Evolutionary conservation across 2,113 vertebrate species (phyloP).

Genomic region (Abramis brama): DNA sequence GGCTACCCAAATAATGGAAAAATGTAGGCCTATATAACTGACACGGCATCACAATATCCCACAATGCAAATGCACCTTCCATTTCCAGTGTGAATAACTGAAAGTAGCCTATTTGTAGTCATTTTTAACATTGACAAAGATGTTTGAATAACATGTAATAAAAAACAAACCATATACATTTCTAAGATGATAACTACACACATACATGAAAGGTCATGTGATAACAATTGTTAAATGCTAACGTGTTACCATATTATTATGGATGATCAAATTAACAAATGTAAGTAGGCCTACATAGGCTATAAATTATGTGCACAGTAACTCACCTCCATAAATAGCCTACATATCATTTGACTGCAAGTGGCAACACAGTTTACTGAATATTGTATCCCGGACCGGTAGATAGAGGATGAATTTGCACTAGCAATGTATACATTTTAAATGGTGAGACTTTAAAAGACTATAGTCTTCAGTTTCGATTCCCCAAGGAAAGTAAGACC

Average conservation of each 20-base stretch:
- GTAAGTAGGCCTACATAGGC: too few relatives aligned
- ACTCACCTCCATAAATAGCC: too few relatives aligned
- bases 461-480: background rate
- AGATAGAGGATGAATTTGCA: too few relatives aligned
- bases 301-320: too few relatives aligned
- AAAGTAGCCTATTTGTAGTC: background rate
- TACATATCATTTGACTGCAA: too few relatives aligned
- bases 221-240: background rate
- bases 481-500: background rate
- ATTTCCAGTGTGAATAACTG: background rate
- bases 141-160: background rate
- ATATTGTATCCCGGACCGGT: too few relatives aligned
- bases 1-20: background rate
- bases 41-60: background rate
- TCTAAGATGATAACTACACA: background rate
- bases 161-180: background rate
- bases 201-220: background rate
- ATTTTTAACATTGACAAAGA: background rate
- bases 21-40: background rate
- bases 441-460: too few relatives aligned
- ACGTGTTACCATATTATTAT: background rate
- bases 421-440: too few relatives aligned
- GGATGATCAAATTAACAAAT: background rate
- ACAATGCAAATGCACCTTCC: background rate
- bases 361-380: too few relatives aligned